phyloP scores from a whole-genome alignment of 2,797 vertebrate genomes.

The Macroramphosus scolopax region DNA sequence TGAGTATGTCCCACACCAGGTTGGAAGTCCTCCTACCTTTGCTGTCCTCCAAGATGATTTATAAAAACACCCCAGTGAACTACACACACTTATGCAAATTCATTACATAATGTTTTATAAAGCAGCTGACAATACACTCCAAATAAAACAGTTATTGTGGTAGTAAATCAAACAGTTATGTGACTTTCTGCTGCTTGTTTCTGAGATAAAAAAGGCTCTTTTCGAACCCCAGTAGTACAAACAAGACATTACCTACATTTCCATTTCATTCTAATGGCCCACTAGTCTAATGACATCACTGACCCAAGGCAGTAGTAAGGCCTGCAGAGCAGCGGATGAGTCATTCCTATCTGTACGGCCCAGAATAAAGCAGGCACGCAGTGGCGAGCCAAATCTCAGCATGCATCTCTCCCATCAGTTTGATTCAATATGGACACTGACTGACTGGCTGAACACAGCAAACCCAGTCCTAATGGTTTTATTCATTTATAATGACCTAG shows the following conservation, averaged over 20 bases:
- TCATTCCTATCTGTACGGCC: constrained; percentile 43
- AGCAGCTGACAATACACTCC: too few species aligned
- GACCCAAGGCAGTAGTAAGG: constrained; percentile 42
- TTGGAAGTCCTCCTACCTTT: not conserved
- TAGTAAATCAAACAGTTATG: too few species aligned
- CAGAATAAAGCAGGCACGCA: constrained; percentile 43
- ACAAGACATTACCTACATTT: constrained; percentile 11
- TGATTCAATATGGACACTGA: constrained; percentile 41
- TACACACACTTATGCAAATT: not conserved
- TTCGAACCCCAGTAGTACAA: too few species aligned
- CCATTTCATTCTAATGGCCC: constrained; percentile 18
- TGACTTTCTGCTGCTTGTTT: too few species aligned
- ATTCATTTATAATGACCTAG: constrained; percentile 8
- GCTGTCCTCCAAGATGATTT: not conserved
- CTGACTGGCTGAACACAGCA: constrained; percentile 36
- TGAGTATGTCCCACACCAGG: not conserved
- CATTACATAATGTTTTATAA: not conserved
- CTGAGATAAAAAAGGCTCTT: not conserved
- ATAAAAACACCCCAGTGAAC: not conserved
- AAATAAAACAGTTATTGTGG: too few species aligned
- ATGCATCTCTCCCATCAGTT: constrained; percentile 42
- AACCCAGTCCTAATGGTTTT: too few species aligned
- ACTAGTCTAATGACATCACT: constrained; percentile 54
- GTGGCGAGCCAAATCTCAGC: constrained; percentile 17
- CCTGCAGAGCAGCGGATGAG: constrained; percentile 54